Conservation (phyloP, 2,888 invertebrate species). For the Oligia latruncula region DNA sequence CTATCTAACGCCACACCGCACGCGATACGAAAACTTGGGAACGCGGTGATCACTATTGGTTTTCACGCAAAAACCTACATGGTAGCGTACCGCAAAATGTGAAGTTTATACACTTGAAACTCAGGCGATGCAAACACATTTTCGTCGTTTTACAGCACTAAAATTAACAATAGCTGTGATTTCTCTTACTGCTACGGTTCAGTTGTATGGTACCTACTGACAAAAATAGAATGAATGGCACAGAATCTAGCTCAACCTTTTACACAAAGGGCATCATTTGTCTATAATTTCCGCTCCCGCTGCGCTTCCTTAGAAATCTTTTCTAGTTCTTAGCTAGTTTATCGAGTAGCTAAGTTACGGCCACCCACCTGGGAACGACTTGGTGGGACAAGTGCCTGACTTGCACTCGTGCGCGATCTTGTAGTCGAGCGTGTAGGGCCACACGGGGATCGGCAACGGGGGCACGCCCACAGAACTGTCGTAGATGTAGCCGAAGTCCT, state of each 20-base stretch:
- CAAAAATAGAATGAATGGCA: not conserved
- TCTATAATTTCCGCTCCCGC: constrained; percentile 18
- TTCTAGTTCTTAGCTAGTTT: constrained; percentile 51
- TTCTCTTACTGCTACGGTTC: not conserved
- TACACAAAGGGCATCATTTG: constrained; percentile 18
- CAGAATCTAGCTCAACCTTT: constrained; percentile 7
- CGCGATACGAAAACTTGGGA: constrained; percentile 38
- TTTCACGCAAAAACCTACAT: constrained; percentile 19
- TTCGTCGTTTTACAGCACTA: not conserved
- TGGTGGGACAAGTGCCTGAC: constrained; percentile 97
- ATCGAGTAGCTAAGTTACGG: constrained; percentile 53
- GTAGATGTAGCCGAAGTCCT: constrained; percentile 97
- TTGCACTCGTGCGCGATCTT: constrained; percentile 98
- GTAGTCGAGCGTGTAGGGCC: constrained; percentile 98
- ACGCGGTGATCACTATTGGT: constrained; percentile 18
- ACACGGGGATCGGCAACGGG: constrained; percentile 94
- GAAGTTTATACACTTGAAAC: not conserved
- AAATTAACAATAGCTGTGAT: constrained; percentile 30
- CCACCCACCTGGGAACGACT: constrained; percentile 94
- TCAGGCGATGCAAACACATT: not conserved
- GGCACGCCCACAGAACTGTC: constrained; percentile 97
- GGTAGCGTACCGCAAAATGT: not conserved
- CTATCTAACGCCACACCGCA: constrained; percentile 32
- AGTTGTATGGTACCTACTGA: not conserved
- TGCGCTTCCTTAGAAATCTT: constrained; percentile 47